Evolutionary conservation across 1,140 invertebrate species (phyloP).

Genomic region (Radopholus similis): DNA sequence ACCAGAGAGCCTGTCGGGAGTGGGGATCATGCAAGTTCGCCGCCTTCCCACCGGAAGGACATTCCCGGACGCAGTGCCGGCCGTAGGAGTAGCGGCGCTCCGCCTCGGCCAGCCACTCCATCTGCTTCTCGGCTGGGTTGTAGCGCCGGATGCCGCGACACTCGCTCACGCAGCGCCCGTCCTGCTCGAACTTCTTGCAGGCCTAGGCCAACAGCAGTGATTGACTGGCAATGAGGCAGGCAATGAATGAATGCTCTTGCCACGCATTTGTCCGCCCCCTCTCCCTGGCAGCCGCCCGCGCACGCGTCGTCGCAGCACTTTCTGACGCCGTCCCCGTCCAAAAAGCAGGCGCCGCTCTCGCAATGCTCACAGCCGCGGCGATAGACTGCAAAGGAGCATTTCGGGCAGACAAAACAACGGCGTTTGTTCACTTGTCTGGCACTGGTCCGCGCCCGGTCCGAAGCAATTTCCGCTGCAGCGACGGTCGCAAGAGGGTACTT

Average conservation of each 20-base stretch:
- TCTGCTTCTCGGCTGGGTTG: slow-evolving; percentile 13
- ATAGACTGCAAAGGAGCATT: slow-evolving; percentile 25
- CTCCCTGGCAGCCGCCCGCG: slow-evolving; percentile 34
- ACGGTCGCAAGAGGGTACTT: slow-evolving; percentile 7
- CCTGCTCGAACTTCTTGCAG: slow-evolving; percentile 39
- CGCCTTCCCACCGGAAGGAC: slow-evolving; percentile 31
- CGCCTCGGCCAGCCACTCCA: slow-evolving; percentile 30
- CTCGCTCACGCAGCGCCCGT: slow-evolving; percentile 31
- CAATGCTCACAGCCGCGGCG: slow-evolving; percentile 19
- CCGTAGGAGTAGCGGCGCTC: slow-evolving; percentile 36
- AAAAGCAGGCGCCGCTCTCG: slow-evolving; percentile 31
- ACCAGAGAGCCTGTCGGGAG: slow-evolving; percentile 28
- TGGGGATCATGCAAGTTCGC: background rate
- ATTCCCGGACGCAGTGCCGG: slow-evolving; percentile 37
- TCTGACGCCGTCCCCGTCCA: slow-evolving; percentile 10
- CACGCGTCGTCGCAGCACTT: slow-evolving; percentile 44
- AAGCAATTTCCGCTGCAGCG: slow-evolving; percentile 25
- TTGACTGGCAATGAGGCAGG: background rate
- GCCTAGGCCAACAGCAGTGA: slow-evolving; percentile 31
- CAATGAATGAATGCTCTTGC: slow-evolving; percentile 23
- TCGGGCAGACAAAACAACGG: too few species aligned
- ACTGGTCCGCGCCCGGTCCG: slow-evolving; percentile 22
- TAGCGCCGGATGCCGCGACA: slow-evolving; percentile 30
- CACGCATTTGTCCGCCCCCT: slow-evolving; percentile 42
- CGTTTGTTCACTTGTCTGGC: slow-evolving; percentile 21